Percentiles rank a stretch among this genome's conserved stretches.
Evolutionary conservation across 1,140 invertebrate species (phyloP).

Genomic region (Diachasmimorpha longicaudata): DNA sequence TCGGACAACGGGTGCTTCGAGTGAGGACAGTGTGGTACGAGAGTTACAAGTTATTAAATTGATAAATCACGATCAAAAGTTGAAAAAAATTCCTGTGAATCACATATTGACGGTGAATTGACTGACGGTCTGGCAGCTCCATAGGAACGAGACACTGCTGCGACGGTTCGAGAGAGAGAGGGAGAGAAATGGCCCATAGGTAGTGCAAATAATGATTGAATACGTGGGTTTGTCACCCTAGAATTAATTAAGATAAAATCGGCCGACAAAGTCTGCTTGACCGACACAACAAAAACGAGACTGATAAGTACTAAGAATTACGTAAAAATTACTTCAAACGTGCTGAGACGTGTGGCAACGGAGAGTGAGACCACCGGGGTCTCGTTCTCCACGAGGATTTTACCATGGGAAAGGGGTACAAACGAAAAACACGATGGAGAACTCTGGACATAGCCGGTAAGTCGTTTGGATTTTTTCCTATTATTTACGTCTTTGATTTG

Average conservation of each 20-base stretch:
- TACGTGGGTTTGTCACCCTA: neutral
- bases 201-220: neutral
- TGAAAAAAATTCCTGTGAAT: no score
- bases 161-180: no score
- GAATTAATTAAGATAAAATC: neutral
- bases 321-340: slow-evolving; percentile 7
- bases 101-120: no score
- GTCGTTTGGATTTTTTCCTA: slow-evolving; percentile 31
- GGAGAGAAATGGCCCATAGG: no score
- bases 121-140: no score
- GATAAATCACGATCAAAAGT: no score
- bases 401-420: slow-evolving; percentile 62
- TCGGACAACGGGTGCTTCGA: slow-evolving; percentile 34
- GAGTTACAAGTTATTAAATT: no score
- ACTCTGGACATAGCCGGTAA: slow-evolving; percentile 60
- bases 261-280: neutral
- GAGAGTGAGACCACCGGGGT: slow-evolving; percentile 38
- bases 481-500: neutral
- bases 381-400: slow-evolving; percentile 30
- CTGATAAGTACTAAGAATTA: neutral
- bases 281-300: neutral
- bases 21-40: neutral
- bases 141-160: no score
- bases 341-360: slow-evolving; percentile 14
- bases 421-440: slow-evolving; percentile 62